Evolutionary conservation across 2,888 invertebrate species (phyloP), one percentile per base, ranked within the genome.

Genomic region (Itoplectis maculator): DNA sequence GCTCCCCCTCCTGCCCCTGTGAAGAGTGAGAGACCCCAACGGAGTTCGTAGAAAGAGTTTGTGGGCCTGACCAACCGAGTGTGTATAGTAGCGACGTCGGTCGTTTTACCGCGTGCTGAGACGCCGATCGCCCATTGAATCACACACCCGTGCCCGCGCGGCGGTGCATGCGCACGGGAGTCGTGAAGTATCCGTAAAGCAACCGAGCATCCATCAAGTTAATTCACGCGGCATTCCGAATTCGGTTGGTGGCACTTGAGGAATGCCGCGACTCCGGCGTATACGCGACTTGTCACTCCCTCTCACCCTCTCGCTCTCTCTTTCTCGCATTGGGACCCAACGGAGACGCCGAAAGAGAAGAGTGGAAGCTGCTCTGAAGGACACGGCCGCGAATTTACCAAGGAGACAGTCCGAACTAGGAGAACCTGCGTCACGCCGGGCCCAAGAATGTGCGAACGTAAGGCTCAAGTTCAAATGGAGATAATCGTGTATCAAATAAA

Each of bases 171-270:
- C 15, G 73, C 69, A 81, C 56, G 49, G 61, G 66, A 69, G 73
- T 77, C 70, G 72, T 72, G 61, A 42, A 73, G 74, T 76, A 77
- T 61, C 61, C 59, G 42, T 66, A 42, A 72, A 51, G 37, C 70
- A 66, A 72, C 65, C 59, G 74, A 63, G 74, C 69, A 82, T 84
- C 77, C 65, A 81, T 84, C 82, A 81, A 84, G 84, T 84, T 81
- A 82, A 84, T 84, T 82, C 82, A 69, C 59, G 59, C 72, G 69
- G 81, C 82, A 84, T 84, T 82, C 80, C 78, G 69, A 78, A 74
- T 77, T 68, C 73, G 68, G 79, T 76, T 73, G 78, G 79, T 81
- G 73, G 76, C 47, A 72, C 65, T 79, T 76, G 35, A 72, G 70
- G 82, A 84, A 82, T 84, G 74, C 78, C 66, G 77, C 63, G 72